phyloP scores from a whole-genome alignment of 2,113 vertebrate species.

The Saccopteryx bilineata region DNA sequence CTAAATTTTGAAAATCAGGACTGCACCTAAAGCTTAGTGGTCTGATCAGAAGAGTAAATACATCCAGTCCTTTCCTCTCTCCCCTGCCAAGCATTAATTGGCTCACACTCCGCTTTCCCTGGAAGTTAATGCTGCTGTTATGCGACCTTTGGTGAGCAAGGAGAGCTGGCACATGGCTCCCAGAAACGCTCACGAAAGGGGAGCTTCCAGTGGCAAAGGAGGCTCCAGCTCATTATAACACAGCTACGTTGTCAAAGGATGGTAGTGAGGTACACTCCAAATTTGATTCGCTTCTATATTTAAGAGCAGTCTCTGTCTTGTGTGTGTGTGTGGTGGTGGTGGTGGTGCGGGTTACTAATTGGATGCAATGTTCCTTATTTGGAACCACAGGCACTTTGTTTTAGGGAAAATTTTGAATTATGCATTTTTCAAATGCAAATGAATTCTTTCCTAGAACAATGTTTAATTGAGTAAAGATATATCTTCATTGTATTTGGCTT shows the following conservation, averaged over 20 bases:
- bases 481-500: conserved; percentile 24
- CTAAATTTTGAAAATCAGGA: conserved; percentile 66
- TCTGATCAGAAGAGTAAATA: conserved; percentile 67
- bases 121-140: conserved; percentile 49
- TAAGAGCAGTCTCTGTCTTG: not conserved
- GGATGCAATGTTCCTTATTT: not conserved
- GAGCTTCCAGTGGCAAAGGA: not conserved
- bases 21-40: conserved; percentile 63
- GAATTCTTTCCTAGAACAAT: conserved; percentile 18
- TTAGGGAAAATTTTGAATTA: not conserved
- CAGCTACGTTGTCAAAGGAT: not conserved
- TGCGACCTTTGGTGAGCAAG: not conserved
- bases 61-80: conserved; percentile 23
- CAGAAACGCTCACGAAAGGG: not conserved
- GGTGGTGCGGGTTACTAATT: not conserved
- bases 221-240: not conserved
- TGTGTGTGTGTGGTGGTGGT: too few species aligned
- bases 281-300: not conserved
- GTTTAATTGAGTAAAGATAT: not conserved
- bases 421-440: conserved; percentile 15
- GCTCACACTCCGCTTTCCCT: conserved; percentile 27
- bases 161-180: not conserved
- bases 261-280: not conserved
- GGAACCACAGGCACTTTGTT: conserved; percentile 6
- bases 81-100: conserved; percentile 29